Base-by-base conservation (phyloP, 37 sponge, comb jelly and placozoan species). In the Spongilla lacustris region DNA sequence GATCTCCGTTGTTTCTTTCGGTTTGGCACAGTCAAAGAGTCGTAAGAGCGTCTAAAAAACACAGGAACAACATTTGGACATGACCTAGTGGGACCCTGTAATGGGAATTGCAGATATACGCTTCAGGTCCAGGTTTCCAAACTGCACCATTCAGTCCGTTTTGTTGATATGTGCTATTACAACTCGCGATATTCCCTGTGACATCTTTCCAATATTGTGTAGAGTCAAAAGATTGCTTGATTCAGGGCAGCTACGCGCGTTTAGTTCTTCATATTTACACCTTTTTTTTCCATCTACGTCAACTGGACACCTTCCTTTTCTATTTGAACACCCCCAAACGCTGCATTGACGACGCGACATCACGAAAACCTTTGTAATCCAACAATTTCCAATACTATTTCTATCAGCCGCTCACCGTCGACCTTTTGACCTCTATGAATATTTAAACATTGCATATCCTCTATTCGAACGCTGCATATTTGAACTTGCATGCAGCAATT, bases 291-390 rank as follows among this genome's bases (percentile, higher is more conserved):
- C 83, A 38, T 71, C 49, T 30, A 82, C 74, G 30, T 82, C 83
- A 71, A 71, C 83, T 38, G 83, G 49, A 37, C 83, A 82, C 25
- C 83, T 35, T 82, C 83, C 73, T 72, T 82, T 82, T 13, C 83
- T 69, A 71, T 82, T 82, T 27, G 41, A 41, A 71, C 83, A 82
- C 19, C 83, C 83, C 83, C 83, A 82, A 37, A 82, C 83, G 37
- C 83, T 38, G 29, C 83, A 82, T 48, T 82, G 83, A 33, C 73
- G 83, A 27, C 83, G 37, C 48, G 83, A 82, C 83, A 82, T 82
- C 46, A 46, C 46, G 46, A 46, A 46, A 46, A 46, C 46, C 46
- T 46, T 46, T 46, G 8, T 46, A 46, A 46, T 46, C 46, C 46
- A 46, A 46, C 46, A 46, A 46, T 46, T 46, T 46, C 46, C 46